Evolutionary conservation across 2,113 vertebrate species (phyloP), one percentile per base, ranked within the genome.

Genomic region (Labrus mixtus): DNA sequence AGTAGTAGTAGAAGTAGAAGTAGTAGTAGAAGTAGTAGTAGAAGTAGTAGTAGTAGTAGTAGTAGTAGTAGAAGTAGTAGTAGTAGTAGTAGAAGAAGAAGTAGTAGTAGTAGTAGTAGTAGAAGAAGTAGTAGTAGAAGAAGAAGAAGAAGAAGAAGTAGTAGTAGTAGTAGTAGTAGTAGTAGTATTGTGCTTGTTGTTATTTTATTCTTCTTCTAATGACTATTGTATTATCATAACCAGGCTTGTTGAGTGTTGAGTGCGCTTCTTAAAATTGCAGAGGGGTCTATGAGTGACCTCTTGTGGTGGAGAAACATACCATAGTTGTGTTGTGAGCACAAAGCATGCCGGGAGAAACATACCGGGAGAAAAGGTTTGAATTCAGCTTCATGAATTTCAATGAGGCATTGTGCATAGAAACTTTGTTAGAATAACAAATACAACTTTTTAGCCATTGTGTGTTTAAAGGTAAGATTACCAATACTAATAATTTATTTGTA

Each of bases 301-400:
- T 87, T 36, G 84, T 78, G 90, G 84, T 58, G 6, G 2, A 25
- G 1, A 48, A 22, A 46, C 3, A 53, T 16, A 50, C 2, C 3
- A 13, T 12, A 25, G 12, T 4, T 56, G 37, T 51, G 48, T 33
- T 13, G 7, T 19, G 2, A 16, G 22, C 59, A 53, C 78, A 86
- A 84, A 76, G 79, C 74, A 84, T 83, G 63, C 55, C 15, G 68
- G 73, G 77, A 73, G 16, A 68, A 50, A 55, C 37, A 71, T 67
- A 19, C 61, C 25, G 59, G 69, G 72, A 73, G 39, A 56, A 64
- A 65, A 48, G 4, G 29, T 79, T 87, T 78, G 53, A 83, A 85
- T 74, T 76, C 6, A 58, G 29, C n/a, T 50, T 1, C 11, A 33
- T n/a, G 22, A 50, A 82, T 77, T 58, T 55, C 3, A 39, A 17